Evolutionary conservation across 1,140 invertebrate species (phyloP).

Genomic region (Heliconius himera): DNA sequence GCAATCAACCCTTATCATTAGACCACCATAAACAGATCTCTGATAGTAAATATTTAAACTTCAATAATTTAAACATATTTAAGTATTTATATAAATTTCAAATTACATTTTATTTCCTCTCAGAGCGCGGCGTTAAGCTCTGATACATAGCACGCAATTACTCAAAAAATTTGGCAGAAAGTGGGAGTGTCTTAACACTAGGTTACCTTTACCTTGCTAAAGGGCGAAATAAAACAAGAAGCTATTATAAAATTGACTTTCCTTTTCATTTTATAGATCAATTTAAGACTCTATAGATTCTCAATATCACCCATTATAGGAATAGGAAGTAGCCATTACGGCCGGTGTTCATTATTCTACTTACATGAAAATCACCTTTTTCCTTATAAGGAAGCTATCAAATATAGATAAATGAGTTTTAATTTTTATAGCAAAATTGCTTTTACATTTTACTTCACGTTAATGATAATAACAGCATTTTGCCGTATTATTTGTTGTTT

Average conservation of each 20-base stretch:
- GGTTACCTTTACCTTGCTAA: no score
- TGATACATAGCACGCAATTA: no score
- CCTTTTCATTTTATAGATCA: not conserved
- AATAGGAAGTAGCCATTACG: slow-evolving; percentile 2
- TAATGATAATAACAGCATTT: not conserved
- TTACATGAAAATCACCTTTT: not conserved
- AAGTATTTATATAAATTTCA: no score
- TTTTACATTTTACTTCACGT: not conserved
- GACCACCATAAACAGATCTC: no score
- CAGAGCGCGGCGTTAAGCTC: no score
- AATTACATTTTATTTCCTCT: no score
- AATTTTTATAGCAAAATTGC: slow-evolving; percentile 14
- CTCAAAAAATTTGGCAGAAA: no score
- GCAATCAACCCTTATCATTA: no score
- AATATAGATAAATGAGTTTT: slow-evolving; percentile 15
- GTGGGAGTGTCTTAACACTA: no score
- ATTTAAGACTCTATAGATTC: slow-evolving; percentile 1
- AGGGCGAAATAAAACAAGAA: not conserved
- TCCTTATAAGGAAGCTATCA: not conserved
- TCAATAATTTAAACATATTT: no score
- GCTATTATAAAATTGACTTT: not conserved
- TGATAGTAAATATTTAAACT: no score
- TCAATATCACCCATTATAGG: not conserved
- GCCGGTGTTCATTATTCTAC: not conserved
- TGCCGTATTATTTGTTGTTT: no score